A percentile compares a stretch with the other conserved stretches of the same genome.
phyloP scores from a whole-genome alignment of 2,113 vertebrate species.

The Protomyctophum bolini region DNA sequence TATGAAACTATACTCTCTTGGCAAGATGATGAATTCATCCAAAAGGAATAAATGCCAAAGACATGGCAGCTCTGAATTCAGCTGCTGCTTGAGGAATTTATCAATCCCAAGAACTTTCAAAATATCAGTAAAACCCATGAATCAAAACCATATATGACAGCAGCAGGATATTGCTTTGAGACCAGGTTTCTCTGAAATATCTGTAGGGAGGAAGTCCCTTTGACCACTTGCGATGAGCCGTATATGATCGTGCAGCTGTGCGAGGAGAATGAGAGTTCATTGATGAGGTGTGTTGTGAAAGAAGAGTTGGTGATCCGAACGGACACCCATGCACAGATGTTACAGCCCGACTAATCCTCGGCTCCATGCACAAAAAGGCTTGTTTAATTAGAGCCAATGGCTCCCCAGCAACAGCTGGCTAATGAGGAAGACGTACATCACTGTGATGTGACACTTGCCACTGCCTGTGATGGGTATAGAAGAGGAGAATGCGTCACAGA shows the following conservation, averaged over 20 bases:
- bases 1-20: background rate
- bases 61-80: background rate
- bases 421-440: constrained; percentile 14
- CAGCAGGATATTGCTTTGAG: constrained; percentile 2
- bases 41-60: background rate
- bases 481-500: background rate
- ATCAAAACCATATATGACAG: background rate
- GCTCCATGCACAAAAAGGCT: background rate
- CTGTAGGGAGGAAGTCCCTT: background rate
- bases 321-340: constrained; percentile 28
- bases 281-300: background rate
- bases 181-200: background rate
- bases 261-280: background rate
- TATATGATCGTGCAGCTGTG: background rate
- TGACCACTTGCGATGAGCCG: background rate
- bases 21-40: background rate
- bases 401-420: constrained; percentile 23
- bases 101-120: background rate
- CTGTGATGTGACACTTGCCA: background rate
- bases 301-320: constrained; percentile 1
- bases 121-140: background rate
- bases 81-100: background rate
- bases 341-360: background rate
- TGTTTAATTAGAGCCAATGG: constrained; percentile 28
- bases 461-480: background rate